Evolutionary conservation across 2,797 vertebrate genomes (phyloP).

Genomic region (Poeciliopsis infans): DNA sequence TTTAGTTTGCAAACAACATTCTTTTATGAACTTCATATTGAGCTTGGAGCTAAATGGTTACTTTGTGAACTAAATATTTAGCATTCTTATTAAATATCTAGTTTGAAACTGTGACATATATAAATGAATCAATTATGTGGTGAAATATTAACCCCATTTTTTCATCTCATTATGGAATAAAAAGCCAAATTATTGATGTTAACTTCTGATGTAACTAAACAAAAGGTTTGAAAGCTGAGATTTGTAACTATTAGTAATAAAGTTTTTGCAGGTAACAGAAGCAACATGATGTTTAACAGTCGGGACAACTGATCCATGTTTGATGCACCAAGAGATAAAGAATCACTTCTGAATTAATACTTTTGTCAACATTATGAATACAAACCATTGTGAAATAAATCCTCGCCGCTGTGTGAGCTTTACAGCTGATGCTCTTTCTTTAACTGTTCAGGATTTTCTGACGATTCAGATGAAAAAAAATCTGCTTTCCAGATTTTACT

Average conservation of each 20-base stretch:
- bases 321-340: background rate
- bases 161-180: background rate
- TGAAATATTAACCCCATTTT: background rate
- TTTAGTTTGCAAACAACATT: background rate
- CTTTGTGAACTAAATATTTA: background rate
- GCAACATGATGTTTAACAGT: background rate
- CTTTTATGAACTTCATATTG: background rate
- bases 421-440: background rate
- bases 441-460: background rate
- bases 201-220: no score
- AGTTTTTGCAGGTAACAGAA: no score
- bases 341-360: background rate
- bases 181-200: background rate
- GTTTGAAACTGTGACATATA: background rate
- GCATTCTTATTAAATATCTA: background rate
- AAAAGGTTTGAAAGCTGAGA: background rate
- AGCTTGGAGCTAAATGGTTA: background rate
- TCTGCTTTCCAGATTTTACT: background rate
- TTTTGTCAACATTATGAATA: background rate
- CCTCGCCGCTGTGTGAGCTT: background rate
- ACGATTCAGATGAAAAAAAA: background rate
- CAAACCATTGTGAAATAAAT: background rate
- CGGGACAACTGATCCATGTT: no score
- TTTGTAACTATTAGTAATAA: no score
- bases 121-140: background rate